Conservation (phyloP, 2,888 invertebrate species). For the Eristalinus sepulchralis region DNA sequence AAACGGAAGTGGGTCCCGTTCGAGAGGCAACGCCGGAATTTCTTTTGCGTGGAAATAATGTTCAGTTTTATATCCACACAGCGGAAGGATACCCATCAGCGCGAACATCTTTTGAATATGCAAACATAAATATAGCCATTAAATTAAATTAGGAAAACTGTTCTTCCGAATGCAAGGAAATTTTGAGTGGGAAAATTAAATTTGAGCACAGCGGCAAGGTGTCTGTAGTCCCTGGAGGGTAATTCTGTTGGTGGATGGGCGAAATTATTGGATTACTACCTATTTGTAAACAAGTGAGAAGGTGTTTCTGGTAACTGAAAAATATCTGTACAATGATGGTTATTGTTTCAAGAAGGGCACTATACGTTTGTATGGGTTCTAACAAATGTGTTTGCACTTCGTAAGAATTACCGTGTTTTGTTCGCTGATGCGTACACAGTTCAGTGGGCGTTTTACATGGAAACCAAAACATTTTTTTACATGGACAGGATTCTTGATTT, state of each 20-base stretch:
- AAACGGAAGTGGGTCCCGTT: background rate
- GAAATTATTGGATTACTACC: background rate
- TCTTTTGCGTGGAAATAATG: background rate
- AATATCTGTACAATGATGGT: too few species aligned
- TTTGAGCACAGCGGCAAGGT: background rate
- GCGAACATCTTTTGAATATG: background rate
- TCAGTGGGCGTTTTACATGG: too few species aligned
- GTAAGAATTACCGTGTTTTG: too few species aligned
- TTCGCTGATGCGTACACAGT: too few species aligned
- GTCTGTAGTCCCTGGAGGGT: background rate
- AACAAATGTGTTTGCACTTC: too few species aligned
- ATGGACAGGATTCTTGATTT: too few species aligned
- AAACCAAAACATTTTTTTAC: too few species aligned
- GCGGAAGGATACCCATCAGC: background rate
- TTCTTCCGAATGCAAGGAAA: background rate
- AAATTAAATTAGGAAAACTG: background rate
- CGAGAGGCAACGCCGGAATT: background rate
- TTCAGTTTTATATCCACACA: background rate
- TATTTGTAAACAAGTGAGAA: background rate
- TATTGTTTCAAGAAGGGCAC: too few species aligned
- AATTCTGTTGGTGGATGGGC: background rate
- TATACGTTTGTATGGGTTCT: too few species aligned
- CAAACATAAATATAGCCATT: background rate
- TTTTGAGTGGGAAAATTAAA: background rate
- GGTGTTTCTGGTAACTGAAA: too few species aligned